Evolutionary conservation across 2,113 vertebrate genomes (phyloP), one percentile per base, ranked within the genome.

Genomic region (Pao palembangensis): DNA sequence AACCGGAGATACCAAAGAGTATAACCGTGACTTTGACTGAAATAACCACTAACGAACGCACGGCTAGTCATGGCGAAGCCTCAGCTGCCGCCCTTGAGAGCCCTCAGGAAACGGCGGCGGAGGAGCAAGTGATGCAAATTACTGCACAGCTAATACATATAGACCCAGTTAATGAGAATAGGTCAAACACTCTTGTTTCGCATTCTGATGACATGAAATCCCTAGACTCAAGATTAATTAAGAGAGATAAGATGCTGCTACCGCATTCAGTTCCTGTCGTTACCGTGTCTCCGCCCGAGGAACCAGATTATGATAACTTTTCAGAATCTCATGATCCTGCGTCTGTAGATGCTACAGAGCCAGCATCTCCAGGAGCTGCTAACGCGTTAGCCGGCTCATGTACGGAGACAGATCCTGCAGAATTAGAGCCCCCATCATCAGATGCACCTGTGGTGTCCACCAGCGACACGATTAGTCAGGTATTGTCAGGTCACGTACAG

Each of bases 261-360:
- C 85, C 84, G 31, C 78, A 74, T 68, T 76, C 86, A 70, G 78
- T 89, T 63, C 88, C 88, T 42, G 80, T 86, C 19, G 78, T 89
- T 25, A 89, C 76, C 48, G 82, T 89, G 56, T 87, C 85, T 42
- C 85, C 86, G 5, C 86, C 86, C 51, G 80, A 88, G 6, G 88
- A 89, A 17, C 57, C 48, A 23, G 85, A 80, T 14, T 1, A 52
- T 67, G 81, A 80, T 7, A 28, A 46, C 17, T 20, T 53, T 48
- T 84, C 73, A 58, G 75, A 86, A 46, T 76, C 58, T 59, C 38
- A 41, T 0, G 75, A 74, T 55, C 42, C 43, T 53, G 14, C 51
- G 8, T 14, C 23, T 61, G 51, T 59, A 38, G 53, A 62, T 3
- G 38, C 73, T n/a, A 38, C 67, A 64, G 58, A 83, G 47, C 43